Evolutionary conservation across 2,888 invertebrate genomes (phyloP), one percentile per base, ranked within the genome.

Genomic region (Anaspis maculata): DNA sequence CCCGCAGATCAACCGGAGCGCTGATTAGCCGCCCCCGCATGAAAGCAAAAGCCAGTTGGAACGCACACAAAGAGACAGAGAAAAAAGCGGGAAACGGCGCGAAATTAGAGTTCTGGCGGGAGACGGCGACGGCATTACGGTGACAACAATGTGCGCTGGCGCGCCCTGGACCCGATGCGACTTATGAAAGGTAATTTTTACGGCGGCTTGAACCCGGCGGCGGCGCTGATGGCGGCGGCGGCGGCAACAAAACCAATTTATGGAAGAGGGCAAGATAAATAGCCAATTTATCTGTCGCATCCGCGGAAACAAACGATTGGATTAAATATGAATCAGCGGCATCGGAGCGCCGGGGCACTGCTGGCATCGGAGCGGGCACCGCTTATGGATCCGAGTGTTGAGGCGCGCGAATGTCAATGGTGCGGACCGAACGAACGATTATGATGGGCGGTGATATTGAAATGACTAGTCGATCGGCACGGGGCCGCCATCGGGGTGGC

Each of bases 281-380:
- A 31, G 31, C 31, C 31, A 31, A 31, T 31, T 31, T 31, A 31
- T 31, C 31, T 24, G 25, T 22, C 31, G 31, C 16, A 31, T 31
- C 31, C 31, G n/a, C n/a, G 31, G 24, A 31, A 31, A 31, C 31
- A 31, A 31, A 31, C 31, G 25, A 16, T 31, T 24, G 25, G 25
- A 31, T 31, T 31, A 31, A 31, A 31, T 31, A 25, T 25, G 31
- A 25, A 15, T 31, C 25, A 31, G 25, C 25, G 15, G 24, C 16
- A 31, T 31, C 14, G 13, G 24, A 22, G 30, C 22, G 30, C 22
- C 22, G 30, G 22, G 30, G 30, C 30, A 22, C 22, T 22, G 22
- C 19, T 30, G 30, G 19, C 30, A 30, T 22, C 22, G 30, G 22
- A 22, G 30, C 30, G 30, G 22, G 22, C 23, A n/a, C n/a, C n/a